Evolutionary conservation across 1,140 invertebrate species (phyloP).

Genomic region (Drosophila pseudoobscura): DNA sequence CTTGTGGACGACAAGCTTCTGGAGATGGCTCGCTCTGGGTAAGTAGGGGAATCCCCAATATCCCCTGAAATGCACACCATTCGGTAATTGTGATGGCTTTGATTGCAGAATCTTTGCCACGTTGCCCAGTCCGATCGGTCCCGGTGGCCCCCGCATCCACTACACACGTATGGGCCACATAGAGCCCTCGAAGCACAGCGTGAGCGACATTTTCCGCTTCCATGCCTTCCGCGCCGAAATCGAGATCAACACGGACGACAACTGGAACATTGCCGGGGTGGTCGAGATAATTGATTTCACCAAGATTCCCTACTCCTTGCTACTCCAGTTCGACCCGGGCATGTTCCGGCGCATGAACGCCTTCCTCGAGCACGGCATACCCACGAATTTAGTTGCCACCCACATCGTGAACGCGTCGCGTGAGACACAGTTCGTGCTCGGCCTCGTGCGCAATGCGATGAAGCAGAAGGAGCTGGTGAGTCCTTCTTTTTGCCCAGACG

Average conservation of each 20-base stretch:
- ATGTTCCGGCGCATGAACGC: constrained; percentile 84
- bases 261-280: constrained; percentile 80
- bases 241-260: constrained; percentile 83
- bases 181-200: constrained; percentile 83
- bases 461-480: constrained; percentile 80
- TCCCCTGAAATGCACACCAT: neutral
- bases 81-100: neutral
- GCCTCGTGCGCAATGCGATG: constrained; percentile 70
- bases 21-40: constrained; percentile 67
- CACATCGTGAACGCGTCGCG: constrained; percentile 84
- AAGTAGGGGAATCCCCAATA: constrained; percentile 7
- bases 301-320: constrained; percentile 83
- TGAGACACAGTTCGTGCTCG: constrained; percentile 76
- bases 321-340: constrained; percentile 84
- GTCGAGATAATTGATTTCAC: constrained; percentile 84
- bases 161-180: constrained; percentile 84
- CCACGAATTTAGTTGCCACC: constrained; percentile 84
- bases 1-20: constrained; percentile 70
- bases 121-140: constrained; percentile 82
- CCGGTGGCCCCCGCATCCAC: constrained; percentile 84
- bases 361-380: constrained; percentile 84
- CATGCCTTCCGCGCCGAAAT: constrained; percentile 83
- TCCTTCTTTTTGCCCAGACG: neutral
- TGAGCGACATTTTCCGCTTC: constrained; percentile 82
- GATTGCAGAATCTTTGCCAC: constrained; percentile 70